Base-by-base conservation (phyloP, 2,113 vertebrate genomes). In the Saguinus midas region DNA sequence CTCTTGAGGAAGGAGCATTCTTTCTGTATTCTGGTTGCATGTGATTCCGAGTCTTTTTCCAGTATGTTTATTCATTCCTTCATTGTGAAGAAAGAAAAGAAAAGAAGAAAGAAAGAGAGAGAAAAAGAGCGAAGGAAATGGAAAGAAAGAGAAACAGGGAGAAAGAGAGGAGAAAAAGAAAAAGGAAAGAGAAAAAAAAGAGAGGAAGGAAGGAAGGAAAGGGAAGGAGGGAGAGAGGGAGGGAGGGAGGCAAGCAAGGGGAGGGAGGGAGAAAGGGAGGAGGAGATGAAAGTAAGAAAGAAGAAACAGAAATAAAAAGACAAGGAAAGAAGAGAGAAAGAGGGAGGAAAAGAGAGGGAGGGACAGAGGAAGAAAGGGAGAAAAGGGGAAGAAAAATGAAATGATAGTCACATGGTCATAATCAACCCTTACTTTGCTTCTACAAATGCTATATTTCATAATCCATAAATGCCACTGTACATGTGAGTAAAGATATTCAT, bases 1-100 rank as follows among this genome's bases (percentile, higher is more conserved):
- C 52, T 97, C 73, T 92, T 94, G 92, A 58, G 35, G 29, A 58
- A 93, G 70, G 66, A 83, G 35, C 87, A 97, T 94, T 93, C 43
- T n/a, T 64, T 58, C 57, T 88, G 52, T 83, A 55, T 72, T 87
- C 50, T 29, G 73, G 32, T 66, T 75, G 37, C 75, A 61, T 80
- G 35, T 35, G 52, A 93, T 78, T 72, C 80, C 37, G 87, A 90
- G 90, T 75, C 72, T 84, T 45, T 80, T 90, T 76, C 83, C 84
- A 96, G 55, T 64, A 61, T 35, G 40, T 83, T 91, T 94, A 95
- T 61, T 95, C 58, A 92, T 92, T 91, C 8, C 13, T n/a, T 95
- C 0, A 23, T 35, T 73, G 21, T 81, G 3, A 52, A 70, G 73
- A 87, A 90, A 61, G 58, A 29, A 20, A 13, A 6, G 11, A 25